Conservation (phyloP, 64 coral and sea anemone genomes). For the Orbicella faveolata region DNA sequence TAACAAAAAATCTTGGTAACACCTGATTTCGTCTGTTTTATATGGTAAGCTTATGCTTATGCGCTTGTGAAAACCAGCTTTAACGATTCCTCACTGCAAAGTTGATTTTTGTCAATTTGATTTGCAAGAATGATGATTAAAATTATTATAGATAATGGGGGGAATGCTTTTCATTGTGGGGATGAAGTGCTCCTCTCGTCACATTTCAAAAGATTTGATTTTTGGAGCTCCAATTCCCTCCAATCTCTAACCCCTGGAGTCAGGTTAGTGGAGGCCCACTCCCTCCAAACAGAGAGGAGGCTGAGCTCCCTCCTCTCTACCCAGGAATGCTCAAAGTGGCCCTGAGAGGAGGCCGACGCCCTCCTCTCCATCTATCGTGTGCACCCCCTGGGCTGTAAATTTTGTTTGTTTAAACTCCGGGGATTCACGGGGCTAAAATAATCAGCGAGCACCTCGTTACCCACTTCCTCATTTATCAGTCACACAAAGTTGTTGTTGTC, state of each 20-base stretch:
- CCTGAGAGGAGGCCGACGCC: not conserved
- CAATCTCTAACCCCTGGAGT: not conserved
- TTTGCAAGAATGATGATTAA: too few species aligned
- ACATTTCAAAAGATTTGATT: too few species aligned
- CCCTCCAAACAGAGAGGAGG: not conserved
- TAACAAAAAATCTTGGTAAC: too few species aligned
- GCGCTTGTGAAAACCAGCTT: too few species aligned
- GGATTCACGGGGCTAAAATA: not conserved
- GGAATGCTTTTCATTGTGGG: too few species aligned
- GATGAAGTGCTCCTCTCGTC: too few species aligned
- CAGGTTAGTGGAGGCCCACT: constrained; percentile 2
- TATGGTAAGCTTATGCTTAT: too few species aligned
- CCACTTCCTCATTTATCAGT: not conserved
- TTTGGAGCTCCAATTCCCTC: not conserved
- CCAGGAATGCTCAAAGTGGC: constrained; percentile 1
- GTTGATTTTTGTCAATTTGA: too few species aligned
- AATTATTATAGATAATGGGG: too few species aligned
- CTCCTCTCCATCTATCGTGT: not conserved
- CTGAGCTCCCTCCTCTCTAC: not conserved
- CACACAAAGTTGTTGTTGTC: constrained; percentile 20
- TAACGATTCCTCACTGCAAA: too few species aligned
- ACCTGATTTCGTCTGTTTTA: too few species aligned
- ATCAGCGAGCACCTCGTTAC: not conserved
- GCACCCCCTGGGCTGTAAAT: not conserved
- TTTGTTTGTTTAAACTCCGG: not conserved